phyloP scores from a whole-genome alignment of 2,113 vertebrate species.

The Oplegnathus fasciatus region DNA sequence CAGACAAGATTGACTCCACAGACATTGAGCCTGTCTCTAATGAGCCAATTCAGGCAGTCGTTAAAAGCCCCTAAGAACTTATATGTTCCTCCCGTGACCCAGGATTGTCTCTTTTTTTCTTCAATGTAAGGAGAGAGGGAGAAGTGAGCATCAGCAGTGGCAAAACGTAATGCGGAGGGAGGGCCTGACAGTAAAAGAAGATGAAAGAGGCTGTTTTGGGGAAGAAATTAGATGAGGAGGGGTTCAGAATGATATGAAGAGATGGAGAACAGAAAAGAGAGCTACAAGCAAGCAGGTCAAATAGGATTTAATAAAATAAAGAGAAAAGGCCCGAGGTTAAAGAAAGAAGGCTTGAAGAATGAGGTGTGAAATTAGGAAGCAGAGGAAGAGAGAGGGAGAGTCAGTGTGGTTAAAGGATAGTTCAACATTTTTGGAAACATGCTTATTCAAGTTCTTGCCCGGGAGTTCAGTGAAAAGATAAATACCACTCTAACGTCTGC shows the following conservation, averaged over 20 bases:
- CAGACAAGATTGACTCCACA: constrained; percentile 47
- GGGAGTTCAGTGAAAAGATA: background rate
- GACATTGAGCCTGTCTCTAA: constrained; percentile 30
- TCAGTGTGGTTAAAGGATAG: constrained; percentile 7
- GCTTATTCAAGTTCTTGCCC: background rate
- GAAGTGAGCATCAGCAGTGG: background rate
- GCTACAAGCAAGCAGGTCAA: background rate
- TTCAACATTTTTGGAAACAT: background rate
- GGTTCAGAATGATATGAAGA: background rate
- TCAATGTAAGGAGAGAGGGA: background rate
- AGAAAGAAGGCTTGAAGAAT: constrained; percentile 2
- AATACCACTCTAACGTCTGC: background rate
- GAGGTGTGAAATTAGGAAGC: constrained; percentile 12
- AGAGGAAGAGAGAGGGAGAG: background rate
- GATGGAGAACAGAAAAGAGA: background rate
- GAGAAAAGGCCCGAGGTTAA: background rate
- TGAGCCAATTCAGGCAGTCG: constrained; percentile 36
- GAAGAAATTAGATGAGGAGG: background rate
- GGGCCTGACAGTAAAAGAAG: background rate
- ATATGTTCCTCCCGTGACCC: constrained; percentile 17
- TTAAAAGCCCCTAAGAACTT: constrained; percentile 33
- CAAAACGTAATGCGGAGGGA: background rate
- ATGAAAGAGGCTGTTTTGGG: constrained; percentile 1
- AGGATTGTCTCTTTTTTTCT: background rate
- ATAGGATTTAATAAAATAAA: constrained; percentile 17